These are phyloP conservation scores for Leptocoma aspasia DNA, from an alignment of 2,113 vertebrate species.

Conservation along the genomic window DNA sequence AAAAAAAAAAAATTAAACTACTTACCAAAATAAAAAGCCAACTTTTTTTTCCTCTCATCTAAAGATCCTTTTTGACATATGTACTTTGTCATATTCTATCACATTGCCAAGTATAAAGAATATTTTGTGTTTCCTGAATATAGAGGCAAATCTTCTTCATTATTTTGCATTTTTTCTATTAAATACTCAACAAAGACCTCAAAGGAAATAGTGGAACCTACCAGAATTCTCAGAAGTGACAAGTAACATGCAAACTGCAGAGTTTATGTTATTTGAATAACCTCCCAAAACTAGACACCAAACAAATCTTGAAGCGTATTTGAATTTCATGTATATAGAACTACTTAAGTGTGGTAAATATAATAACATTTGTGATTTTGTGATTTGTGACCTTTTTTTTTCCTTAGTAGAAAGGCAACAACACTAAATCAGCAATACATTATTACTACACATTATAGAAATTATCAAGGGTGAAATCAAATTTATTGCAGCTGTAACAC, in stretches of 20 bases:
- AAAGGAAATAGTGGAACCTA: not conserved
- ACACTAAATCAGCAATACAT: constrained; percentile 17
- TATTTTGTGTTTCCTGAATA: not conserved
- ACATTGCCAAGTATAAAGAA: not conserved
- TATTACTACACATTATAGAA: constrained; percentile 24
- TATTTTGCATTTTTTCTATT: not conserved
- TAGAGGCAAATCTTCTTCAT: not conserved
- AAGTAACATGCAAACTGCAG: not conserved
- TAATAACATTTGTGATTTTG: not conserved
- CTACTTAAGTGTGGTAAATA: not conserved
- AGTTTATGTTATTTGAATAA: not conserved
- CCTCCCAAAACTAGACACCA: not conserved
- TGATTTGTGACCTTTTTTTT: constrained; percentile 1
- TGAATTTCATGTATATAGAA: not conserved
- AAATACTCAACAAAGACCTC: not conserved
- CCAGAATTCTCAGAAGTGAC: not conserved
- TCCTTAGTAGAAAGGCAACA: not conserved
- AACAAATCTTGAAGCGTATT: not conserved
- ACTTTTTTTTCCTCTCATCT: not conserved
- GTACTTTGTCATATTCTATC: not conserved
- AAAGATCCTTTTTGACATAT: not conserved
- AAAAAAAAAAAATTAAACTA: not conserved
- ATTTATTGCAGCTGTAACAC: constrained; percentile 35
- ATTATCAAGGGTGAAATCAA: constrained; percentile 54
- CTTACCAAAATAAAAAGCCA: not conserved